Evolutionary conservation across 2,113 vertebrate genomes (phyloP).

Genomic region (Gnathonemus echidnorhynchus): DNA sequence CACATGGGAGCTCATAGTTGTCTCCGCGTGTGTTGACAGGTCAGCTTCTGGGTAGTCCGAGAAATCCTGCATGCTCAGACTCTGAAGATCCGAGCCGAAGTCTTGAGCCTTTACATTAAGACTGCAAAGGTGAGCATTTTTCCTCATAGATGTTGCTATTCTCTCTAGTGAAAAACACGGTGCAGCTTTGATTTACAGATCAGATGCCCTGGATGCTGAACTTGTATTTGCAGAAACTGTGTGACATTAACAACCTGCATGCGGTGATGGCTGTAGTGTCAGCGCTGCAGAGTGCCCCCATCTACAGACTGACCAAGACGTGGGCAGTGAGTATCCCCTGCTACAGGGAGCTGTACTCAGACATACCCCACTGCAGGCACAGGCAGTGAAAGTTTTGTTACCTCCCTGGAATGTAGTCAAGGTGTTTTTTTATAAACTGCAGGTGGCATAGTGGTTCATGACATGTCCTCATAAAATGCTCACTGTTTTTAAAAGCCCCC

Average conservation of each 20-base stretch:
- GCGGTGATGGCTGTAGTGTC: conserved; percentile 97
- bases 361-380: background rate
- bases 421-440: background rate
- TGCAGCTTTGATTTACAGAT: background rate
- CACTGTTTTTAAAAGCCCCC: background rate
- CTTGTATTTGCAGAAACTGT: conserved; percentile 76
- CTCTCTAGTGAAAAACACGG: background rate
- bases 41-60: conserved; percentile 97
- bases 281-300: conserved; percentile 88
- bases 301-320: conserved; percentile 92
- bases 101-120: conserved; percentile 80
- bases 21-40: conserved; percentile 52
- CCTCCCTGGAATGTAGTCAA: background rate
- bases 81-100: conserved; percentile 95
- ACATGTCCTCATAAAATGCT: background rate
- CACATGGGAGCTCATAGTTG: background rate
- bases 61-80: conserved; percentile 97
- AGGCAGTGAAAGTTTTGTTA: background rate
- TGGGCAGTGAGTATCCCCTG: conserved; percentile 83
- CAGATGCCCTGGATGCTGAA: background rate
- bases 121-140: background rate
- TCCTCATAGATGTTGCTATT: background rate
- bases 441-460: background rate
- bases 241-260: conserved; percentile 94
- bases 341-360: background rate